Evolutionary conservation across 30 jellyfish, hydroid and myxozoan species (phyloP), one percentile per base, ranked within the genome.

Genomic region (Hydractinia symbiolongicarpus): DNA sequence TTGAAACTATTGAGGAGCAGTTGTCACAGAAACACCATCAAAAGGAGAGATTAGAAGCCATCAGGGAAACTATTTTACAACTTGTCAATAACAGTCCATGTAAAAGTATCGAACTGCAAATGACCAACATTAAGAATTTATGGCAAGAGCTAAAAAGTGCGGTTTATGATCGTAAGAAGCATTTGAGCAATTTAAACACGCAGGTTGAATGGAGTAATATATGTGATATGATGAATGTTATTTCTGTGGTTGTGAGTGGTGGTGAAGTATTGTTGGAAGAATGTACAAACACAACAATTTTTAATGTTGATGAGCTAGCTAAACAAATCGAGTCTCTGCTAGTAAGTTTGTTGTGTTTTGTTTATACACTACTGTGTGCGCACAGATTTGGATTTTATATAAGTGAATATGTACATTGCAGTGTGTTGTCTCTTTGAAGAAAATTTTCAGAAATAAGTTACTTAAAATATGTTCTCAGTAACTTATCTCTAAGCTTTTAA

Each of bases 191-290:
- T 19, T 30, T 77, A n/a, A 77, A 55, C 55, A 61, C 14, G 15
- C 21, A 60, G 44, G 20, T 77, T 9, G 85, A 77, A 77, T 16
- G 85, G 82, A 77, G 56, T 53, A 64, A 19, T 19, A 17, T 77
- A 4, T 54, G 40, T 14, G 85, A 77, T 15, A 20, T 62, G 8
- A 77, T 77, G 85, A 30, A 1, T 8, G 52, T 49, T 9, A 4
- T 53, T 7, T 8, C 58, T 6, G 44, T 54, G 49, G 14, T 54
- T 8, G 53, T 77, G 0, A 77, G 56, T 14, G 66, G 56, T 49
- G 54, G 82, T 21, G 85, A 77, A 50, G 82, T 10, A 20, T 60
- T 77, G 81, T 13, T 77, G 11, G 85, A 77, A 52, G 60, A 44
- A 11, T 55, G 60, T 14, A 20, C 77, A 5, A 9, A 50, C 49